These are phyloP conservation scores for Eudemis profundana DNA, from an alignment of 2,888 invertebrate species.

Conservation along the genomic window DNA sequence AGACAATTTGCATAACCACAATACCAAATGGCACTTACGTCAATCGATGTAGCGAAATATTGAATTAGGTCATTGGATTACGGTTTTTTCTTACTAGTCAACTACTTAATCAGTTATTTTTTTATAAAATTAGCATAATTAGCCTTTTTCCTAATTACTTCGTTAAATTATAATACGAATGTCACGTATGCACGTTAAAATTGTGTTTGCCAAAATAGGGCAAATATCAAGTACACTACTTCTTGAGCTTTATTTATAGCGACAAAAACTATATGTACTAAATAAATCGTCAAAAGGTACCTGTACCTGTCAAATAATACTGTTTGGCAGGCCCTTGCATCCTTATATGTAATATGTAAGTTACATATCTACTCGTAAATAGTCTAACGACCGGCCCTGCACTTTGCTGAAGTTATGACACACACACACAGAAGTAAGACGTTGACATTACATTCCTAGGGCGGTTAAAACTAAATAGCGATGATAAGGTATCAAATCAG, in stretches of 20 bases:
- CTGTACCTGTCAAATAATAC: constrained; percentile 3
- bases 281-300: not conserved
- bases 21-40: constrained; percentile 12
- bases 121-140: not conserved
- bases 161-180: not conserved
- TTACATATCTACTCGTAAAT: not conserved
- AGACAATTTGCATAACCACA: constrained; percentile 34
- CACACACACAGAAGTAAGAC: no score
- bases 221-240: not conserved
- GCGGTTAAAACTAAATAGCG: no score
- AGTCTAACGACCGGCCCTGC: not conserved
- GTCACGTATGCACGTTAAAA: not conserved
- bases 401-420: no score
- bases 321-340: not conserved
- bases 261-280: not conserved
- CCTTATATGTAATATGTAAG: not conserved
- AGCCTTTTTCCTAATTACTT: not conserved
- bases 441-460: no score
- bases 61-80: constrained; percentile 24
- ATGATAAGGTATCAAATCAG: no score
- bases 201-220: not conserved
- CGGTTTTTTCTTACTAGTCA: not conserved
- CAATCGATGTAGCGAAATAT: constrained; percentile 1
- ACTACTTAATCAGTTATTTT: not conserved
- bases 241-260: not conserved